Evolutionary conservation across 64 coral and sea anemone genomes (phyloP).

Genomic region (Dendronephthya gigantea): DNA sequence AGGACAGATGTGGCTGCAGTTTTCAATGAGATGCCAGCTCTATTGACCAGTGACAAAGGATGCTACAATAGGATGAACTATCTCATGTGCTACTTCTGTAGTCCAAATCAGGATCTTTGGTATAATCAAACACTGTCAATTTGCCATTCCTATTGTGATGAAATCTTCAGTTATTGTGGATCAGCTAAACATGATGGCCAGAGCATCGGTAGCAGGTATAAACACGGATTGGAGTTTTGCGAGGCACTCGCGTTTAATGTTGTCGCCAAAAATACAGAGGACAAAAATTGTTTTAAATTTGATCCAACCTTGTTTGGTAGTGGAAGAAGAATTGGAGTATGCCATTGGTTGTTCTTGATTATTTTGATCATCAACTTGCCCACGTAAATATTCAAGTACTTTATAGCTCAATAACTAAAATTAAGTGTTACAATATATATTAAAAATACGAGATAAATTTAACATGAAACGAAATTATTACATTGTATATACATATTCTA

Average conservation of each 20-base stretch:
- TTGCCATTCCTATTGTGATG: slow-evolving; percentile 60
- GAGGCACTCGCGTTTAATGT: slow-evolving; percentile 62
- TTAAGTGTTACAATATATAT: no score
- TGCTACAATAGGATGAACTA: slow-evolving; percentile 82
- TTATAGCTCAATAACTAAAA: no score
- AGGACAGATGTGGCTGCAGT: slow-evolving; percentile 78
- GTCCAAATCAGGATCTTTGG: slow-evolving; percentile 67
- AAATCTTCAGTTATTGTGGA: slow-evolving; percentile 57
- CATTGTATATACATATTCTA: no score
- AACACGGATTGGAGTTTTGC: slow-evolving; percentile 50
- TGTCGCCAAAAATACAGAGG: neutral
- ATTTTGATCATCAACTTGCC: neutral
- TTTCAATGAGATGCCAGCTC: slow-evolving; percentile 55
- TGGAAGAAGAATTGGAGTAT: neutral
- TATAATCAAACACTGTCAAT: slow-evolving; percentile 40
- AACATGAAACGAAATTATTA: no score
- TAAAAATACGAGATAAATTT: no score
- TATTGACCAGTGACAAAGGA: slow-evolving; percentile 42
- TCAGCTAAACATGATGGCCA: slow-evolving; percentile 48
- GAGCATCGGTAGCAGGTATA: slow-evolving; percentile 46
- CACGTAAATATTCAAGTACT: no score
- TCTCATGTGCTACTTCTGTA: slow-evolving; percentile 94
- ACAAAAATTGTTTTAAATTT: slow-evolving; percentile 57
- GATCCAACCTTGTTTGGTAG: slow-evolving; percentile 45
- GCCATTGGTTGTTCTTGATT: neutral